phyloP scores from a whole-genome alignment of 2,888 invertebrate species.

The Sphecodes monilicornis region DNA sequence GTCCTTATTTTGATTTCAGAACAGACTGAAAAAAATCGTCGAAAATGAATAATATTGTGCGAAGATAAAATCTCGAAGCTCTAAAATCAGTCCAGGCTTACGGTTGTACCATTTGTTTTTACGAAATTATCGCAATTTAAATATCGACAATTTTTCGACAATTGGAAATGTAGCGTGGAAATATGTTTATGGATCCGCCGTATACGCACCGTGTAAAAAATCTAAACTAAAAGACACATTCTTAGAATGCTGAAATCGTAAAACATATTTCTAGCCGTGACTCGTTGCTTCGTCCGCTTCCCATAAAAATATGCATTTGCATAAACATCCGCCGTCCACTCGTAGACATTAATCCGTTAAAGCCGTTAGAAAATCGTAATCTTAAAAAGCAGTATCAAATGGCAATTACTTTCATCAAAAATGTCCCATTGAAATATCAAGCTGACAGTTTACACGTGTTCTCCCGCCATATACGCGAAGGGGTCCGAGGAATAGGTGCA shows the following conservation, averaged over 20 bases:
- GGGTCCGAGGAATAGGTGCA: neutral
- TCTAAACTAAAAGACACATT: too few species aligned
- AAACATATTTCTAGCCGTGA: neutral
- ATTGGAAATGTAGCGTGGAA: too few species aligned
- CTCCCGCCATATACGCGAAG: slow-evolving; percentile 1
- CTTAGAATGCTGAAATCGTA: neutral
- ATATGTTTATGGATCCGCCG: too few species aligned
- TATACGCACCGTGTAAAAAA: too few species aligned
- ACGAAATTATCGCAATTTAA: too few species aligned
- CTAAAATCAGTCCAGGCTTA: too few species aligned
- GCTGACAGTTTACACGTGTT: slow-evolving; percentile 16
- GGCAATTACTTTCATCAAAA: slow-evolving; percentile 8
- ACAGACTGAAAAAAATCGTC: too few species aligned
- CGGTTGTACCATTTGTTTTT: too few species aligned
- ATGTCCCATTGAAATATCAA: neutral
- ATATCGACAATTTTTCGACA: too few species aligned
- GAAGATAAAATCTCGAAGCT: too few species aligned
- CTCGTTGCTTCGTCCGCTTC: neutral
- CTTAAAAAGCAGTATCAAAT: neutral
- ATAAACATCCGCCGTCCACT: neutral
- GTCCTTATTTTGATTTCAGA: too few species aligned
- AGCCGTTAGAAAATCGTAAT: neutral
- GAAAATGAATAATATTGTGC: too few species aligned
- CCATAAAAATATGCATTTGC: neutral
- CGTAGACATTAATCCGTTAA: neutral